A percentile compares a stretch with the other conserved stretches of the same genome.
phyloP scores from a whole-genome alignment of 1,140 invertebrate species.

The Phthorimaea operculella region DNA sequence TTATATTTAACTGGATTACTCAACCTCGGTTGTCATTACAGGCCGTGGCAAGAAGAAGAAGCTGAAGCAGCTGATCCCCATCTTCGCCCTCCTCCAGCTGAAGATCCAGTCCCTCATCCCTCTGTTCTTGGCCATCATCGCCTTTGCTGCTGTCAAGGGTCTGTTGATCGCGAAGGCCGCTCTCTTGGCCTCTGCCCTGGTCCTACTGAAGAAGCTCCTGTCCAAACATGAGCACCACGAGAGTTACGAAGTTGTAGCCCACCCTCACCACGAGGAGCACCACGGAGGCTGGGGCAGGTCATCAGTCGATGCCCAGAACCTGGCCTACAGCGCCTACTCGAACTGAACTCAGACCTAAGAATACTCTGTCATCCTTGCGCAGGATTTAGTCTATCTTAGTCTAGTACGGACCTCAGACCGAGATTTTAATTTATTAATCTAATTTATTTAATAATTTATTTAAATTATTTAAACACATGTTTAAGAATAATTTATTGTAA shows the following conservation, averaged over 20 bases:
- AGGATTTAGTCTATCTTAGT: constrained; percentile 24
- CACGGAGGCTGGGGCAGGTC: constrained; percentile 57
- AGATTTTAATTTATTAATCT: constrained; percentile 60
- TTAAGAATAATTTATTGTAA: constrained; percentile 43
- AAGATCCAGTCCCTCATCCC: constrained; percentile 83
- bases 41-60: constrained; percentile 79
- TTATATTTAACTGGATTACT: too few relatives aligned
- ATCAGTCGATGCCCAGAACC: constrained; percentile 49
- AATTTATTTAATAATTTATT: constrained; percentile 63
- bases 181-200: constrained; percentile 77
- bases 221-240: constrained; percentile 74
- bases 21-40: constrained; percentile 42
- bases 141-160: constrained; percentile 84
- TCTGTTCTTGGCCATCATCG: constrained; percentile 80
- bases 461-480: constrained; percentile 28
- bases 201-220: constrained; percentile 83
- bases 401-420: constrained; percentile 53
- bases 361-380: constrained; percentile 17
- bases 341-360: constrained; percentile 59
- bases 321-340: constrained; percentile 58
- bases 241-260: constrained; percentile 79
- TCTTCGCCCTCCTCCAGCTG: constrained; percentile 79
- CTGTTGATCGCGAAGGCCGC: constrained; percentile 84
- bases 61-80: constrained; percentile 77
- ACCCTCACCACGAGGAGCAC: constrained; percentile 72